Percentiles rank a stretch among this genome's conserved stretches.
These are phyloP conservation scores for Neomonachus schauinslandi DNA, from an alignment of 2,113 vertebrate genomes.

Conservation along the genomic window DNA sequence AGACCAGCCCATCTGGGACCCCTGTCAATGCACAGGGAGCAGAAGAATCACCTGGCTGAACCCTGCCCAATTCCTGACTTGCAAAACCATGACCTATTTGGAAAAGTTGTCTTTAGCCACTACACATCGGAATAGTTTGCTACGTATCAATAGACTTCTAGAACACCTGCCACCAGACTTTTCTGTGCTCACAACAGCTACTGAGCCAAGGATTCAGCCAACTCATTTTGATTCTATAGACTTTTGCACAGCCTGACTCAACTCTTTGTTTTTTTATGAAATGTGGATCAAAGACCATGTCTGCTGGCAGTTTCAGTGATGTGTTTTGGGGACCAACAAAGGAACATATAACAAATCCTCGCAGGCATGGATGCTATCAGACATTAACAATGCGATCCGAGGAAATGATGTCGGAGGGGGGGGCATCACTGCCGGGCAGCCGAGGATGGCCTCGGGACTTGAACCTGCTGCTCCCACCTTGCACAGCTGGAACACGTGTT, in stretches of 20 bases:
- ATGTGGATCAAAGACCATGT: neutral
- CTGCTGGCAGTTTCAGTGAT: neutral
- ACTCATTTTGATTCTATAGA: neutral
- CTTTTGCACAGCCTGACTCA: neutral
- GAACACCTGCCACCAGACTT: neutral
- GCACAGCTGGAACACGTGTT: neutral
- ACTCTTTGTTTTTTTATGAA: neutral
- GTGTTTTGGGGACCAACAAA: neutral
- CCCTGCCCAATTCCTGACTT: neutral
- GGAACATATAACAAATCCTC: neutral
- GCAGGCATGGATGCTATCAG: neutral
- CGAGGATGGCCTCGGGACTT: neutral
- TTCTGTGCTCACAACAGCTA: neutral
- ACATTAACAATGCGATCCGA: neutral
- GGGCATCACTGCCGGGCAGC: no score
- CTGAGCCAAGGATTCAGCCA: neutral
- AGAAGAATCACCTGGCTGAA: neutral
- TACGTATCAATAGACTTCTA: neutral
- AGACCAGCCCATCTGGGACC: neutral
- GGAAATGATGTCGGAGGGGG: neutral
- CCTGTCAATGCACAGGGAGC: neutral
- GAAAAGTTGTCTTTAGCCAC: neutral
- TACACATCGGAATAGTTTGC: neutral
- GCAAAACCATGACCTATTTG: neutral
- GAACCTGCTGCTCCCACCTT: neutral